Evolutionary conservation across 2,888 invertebrate species (phyloP).

Genomic region (Mimas tiliae): DNA sequence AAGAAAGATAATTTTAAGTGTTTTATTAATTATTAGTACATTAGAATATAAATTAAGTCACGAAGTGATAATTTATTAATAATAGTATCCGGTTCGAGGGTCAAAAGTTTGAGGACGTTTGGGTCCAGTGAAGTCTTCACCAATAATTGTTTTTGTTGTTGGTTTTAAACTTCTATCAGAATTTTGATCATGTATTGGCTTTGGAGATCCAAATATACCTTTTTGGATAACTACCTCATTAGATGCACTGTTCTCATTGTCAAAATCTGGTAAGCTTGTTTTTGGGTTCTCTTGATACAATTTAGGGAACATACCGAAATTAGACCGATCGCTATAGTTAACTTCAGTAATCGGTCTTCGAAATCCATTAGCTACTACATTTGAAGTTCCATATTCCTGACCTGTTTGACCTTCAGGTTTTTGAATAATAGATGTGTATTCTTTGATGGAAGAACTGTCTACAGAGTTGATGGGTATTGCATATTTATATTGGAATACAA

Average conservation of each 20-base stretch:
- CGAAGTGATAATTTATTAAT: slow-evolving; percentile 46
- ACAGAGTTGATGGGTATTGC: not conserved
- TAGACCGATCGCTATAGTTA: not conserved
- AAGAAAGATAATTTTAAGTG: not conserved
- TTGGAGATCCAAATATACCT: too few relatives aligned
- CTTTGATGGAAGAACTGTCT: not conserved
- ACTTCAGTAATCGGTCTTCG: not conserved
- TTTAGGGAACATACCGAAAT: not conserved
- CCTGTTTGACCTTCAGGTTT: not conserved
- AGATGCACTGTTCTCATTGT: not conserved
- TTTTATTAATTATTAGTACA: not conserved
- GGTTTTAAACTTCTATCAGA: not conserved
- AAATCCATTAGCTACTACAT: not conserved
- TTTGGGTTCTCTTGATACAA: not conserved
- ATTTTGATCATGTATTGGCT: not conserved
- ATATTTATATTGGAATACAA: too few relatives aligned
- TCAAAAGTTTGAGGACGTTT: slow-evolving; percentile 65
- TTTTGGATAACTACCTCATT: not conserved
- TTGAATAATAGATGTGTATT: not conserved
- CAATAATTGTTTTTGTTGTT: slow-evolving; percentile 36
- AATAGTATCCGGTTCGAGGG: slow-evolving; percentile 66
- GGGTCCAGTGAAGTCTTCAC: slow-evolving; percentile 72
- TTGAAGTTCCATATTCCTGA: not conserved
- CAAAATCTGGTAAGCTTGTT: not conserved
- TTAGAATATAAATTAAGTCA: not conserved